These are phyloP conservation scores for Bombyx mori DNA, from an alignment of 1,140 invertebrate genomes.

Conservation along the genomic window DNA sequence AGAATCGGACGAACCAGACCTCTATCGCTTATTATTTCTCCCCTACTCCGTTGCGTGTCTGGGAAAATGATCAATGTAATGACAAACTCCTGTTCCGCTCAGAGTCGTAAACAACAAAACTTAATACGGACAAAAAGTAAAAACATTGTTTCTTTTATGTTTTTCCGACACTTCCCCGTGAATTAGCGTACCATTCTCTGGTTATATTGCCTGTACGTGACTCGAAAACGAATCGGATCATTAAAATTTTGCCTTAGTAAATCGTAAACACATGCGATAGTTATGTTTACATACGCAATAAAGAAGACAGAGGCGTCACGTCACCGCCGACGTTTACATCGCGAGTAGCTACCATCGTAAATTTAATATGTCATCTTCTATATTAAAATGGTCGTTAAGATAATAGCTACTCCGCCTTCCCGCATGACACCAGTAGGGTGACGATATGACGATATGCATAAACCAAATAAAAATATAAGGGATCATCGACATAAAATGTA, in stretches of 20 bases:
- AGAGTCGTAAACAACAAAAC: conserved; percentile 27
- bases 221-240: conserved; percentile 22
- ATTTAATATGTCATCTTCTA: conserved; percentile 68
- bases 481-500: no score
- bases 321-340: conserved; percentile 47
- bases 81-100: conserved; percentile 29
- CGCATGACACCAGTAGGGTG: conserved; percentile 15
- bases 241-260: conserved; percentile 48
- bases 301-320: conserved; percentile 62
- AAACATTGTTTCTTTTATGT: conserved; percentile 31
- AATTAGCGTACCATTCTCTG: conserved; percentile 14
- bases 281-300: conserved; percentile 62
- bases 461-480: no score
- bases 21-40: conserved; percentile 45
- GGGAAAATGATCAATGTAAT: conserved; percentile 43
- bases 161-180: conserved; percentile 25
- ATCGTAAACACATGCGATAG: conserved; percentile 51
- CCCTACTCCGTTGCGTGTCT: conserved; percentile 44
- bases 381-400: conserved; percentile 69
- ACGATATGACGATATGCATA: no score
- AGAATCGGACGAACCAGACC: conserved; percentile 25
- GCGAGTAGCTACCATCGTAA: conserved; percentile 59
- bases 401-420: conserved; percentile 57
- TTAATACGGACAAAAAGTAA: conserved; percentile 21
- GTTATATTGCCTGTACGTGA: conserved; percentile 15